phyloP scores from a whole-genome alignment of 2,113 vertebrate genomes.

The Toxotes jaculatrix region DNA sequence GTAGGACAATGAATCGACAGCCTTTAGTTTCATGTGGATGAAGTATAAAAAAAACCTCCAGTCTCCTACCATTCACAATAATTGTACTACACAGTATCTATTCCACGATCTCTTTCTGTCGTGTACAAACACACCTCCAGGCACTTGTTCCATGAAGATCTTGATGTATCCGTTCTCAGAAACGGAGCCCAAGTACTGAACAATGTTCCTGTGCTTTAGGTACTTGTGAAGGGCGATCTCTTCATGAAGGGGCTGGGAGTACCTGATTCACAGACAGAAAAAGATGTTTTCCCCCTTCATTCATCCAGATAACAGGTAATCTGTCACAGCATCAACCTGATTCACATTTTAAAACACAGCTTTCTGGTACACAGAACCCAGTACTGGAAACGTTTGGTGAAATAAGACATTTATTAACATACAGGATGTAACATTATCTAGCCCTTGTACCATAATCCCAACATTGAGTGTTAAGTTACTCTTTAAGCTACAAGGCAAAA shows the following conservation, averaged over 20 bases:
- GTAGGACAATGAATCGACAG: too few species aligned
- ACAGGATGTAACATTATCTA: neutral
- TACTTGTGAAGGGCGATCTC: conserved; percentile 99
- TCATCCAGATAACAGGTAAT: neutral
- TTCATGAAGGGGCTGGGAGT: conserved; percentile 97
- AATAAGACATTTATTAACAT: neutral
- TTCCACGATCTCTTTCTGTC: neutral
- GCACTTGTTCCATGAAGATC: conserved; percentile 99
- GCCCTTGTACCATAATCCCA: neutral
- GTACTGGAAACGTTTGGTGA: neutral
- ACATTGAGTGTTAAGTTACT: neutral
- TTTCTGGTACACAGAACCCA: conserved; percentile 34
- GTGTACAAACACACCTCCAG: conserved; percentile 84
- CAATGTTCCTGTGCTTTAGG: conserved; percentile 98
- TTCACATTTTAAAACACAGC: neutral
- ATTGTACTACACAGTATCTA: neutral
- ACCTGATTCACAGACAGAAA: conserved; percentile 80
- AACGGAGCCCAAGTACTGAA: conserved; percentile 97
- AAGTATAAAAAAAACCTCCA: too few species aligned
- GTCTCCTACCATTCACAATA: neutral
- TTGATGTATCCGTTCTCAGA: conserved; percentile 98
- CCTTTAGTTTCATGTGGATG: too few species aligned
- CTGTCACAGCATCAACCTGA: neutral
- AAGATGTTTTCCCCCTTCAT: too few species aligned
- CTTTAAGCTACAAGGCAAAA: neutral